Base-by-base conservation (phyloP, 2,797 vertebrate species). In the Oryzias sinensis region DNA sequence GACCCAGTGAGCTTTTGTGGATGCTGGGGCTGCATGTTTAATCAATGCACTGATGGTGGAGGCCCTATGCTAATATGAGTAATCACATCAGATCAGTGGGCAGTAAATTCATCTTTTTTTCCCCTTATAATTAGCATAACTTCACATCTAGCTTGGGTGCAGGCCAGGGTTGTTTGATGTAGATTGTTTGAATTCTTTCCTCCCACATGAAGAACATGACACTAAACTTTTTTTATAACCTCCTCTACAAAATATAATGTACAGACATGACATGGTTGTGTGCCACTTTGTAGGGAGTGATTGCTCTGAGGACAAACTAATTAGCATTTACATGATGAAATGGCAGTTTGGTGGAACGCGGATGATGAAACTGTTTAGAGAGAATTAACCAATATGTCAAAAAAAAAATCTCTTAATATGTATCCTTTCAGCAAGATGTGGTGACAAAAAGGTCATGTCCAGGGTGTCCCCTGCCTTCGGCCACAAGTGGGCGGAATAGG, bases 161-260 rank as follows among this genome's bases (percentile, higher is more conserved):
- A 27, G 66, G 70, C 77, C 70, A 62, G n/a, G 14, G 61, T 48
- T 56, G 68, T 84, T 79, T 83, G 81, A 84, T 82, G 56, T 70
- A 6, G 62, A 67, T 73, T 72, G 75, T 84, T 77, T 85, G 67
- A 87, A 74, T 74, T 79, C 61, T 50, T 55, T 76, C 57, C 65
- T 80, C 70, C 74, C 74, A 81, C 79, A 70, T 42, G 4, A 27
- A 63, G 41, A 74, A 29, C 46, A 55, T 37, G 33, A 37, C 33
- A 37, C 33, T 13, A 37, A 13, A 37, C 33, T 3, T 65, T 76
- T 79, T 80, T 62, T 79, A 81, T 72, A 57, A 29, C 60, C 59
- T 63, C 64, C 69, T 69, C 72, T 76, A 68, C 4, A 20, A 70
- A 77, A 71, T 53, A 57, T 59, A 52, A 72, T 37, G 33, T 43